Evolutionary conservation across 2,888 invertebrate species (phyloP), one percentile per base, ranked within the genome.

Genomic region (Chrysotoxum bicinctum): DNA sequence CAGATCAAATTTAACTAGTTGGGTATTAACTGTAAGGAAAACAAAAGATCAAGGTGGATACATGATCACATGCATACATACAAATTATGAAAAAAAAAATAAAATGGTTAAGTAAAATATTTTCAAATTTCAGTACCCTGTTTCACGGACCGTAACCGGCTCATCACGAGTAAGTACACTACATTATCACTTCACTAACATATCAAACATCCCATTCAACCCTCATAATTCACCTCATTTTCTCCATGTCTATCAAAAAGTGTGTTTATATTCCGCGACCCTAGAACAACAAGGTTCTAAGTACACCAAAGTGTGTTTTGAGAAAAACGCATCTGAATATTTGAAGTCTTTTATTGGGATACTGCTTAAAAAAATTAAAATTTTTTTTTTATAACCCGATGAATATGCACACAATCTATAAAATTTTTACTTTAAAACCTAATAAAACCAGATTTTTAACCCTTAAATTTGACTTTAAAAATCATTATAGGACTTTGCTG

Each of bases 101-200:
- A n/a, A 8, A 35, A 3, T 8, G 7, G 21, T 14, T 26, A 50
- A 50, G 26, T 26, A 2, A 14, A n/a, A 12, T 19, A 40, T 66
- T 58, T 54, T 66, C 19, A 21, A 37, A 30, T 23, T 78, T 75
- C 78, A 87, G 87, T 87, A 87, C 73, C 87, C 87, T 16, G 73
- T 78, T 26, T 58, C 79, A 14, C 68, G 80, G 60, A 80, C 75
- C n/a, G 58, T 84, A n/a, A 50, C 64, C 56, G 77, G 66, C 56
- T 77, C 84, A 16, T 73, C 83, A 75, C 79, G 86, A 9, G 86
- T 86, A 82, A 86, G 86, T 86, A 85, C 7, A 1, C 6, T 3
- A n/a, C 43, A 43, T 45, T n/a, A 30, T 52, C 62, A 62, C 21
- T 12, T 16, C 62, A 45, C 43, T 64, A 64, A 45, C 64, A 45